Conservation (phyloP, 1,140 invertebrate species). For the Papilio polytes region DNA sequence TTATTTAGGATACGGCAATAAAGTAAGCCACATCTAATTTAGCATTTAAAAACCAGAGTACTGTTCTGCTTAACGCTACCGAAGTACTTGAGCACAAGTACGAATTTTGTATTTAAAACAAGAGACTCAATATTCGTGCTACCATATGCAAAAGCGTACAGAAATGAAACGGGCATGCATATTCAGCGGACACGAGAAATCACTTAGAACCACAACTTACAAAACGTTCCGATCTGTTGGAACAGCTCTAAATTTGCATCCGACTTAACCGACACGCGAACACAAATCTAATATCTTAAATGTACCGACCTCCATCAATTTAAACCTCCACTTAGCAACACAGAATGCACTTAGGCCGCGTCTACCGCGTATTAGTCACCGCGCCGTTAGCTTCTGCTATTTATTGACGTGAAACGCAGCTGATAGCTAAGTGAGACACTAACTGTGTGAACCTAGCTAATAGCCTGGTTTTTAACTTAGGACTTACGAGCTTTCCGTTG, state of each 20-base stretch:
- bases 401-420: slow-evolving; percentile 51
- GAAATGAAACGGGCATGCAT: slow-evolving; percentile 26
- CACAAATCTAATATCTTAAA: slow-evolving; percentile 44
- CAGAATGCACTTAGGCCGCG: slow-evolving; percentile 43
- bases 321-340: slow-evolving; percentile 46
- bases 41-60: background rate
- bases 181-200: slow-evolving; percentile 38
- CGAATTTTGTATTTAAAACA: background rate
- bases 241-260: slow-evolving; percentile 39
- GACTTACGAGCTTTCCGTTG: slow-evolving; percentile 4
- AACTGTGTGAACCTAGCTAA: slow-evolving; percentile 36
- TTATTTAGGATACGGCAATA: background rate
- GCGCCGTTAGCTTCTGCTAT: slow-evolving; percentile 46
- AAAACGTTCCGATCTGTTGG: slow-evolving; percentile 38
- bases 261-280: slow-evolving; percentile 36
- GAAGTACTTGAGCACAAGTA: background rate
- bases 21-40: background rate
- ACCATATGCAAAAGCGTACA: slow-evolving; percentile 16
- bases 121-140: slow-evolving; percentile 16
- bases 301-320: slow-evolving; percentile 46
- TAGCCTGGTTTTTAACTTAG: slow-evolving; percentile 29
- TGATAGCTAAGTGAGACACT: slow-evolving; percentile 43
- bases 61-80: background rate
- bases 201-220: slow-evolving; percentile 39
- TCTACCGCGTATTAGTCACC: slow-evolving; percentile 50